Percentiles rank a stretch among this genome's conserved stretches.
phyloP scores from a whole-genome alignment of 2,113 vertebrate species.

The Peromyscus polionotus region DNA sequence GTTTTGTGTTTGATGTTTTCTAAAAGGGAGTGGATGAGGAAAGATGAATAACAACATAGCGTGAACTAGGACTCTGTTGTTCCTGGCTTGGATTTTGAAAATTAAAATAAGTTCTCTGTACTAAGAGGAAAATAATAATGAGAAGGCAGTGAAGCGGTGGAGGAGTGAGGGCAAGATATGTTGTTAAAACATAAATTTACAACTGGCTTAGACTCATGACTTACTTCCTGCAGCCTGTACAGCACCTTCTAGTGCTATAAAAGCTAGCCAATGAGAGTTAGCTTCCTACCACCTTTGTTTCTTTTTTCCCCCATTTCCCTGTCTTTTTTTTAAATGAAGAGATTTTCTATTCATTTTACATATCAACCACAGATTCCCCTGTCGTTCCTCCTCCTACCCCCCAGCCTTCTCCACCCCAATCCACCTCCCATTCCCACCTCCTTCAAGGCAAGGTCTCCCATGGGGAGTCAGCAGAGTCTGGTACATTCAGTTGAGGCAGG shows the following conservation, averaged over 20 bases:
- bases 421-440: no score
- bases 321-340: no score
- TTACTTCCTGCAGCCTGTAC: neutral
- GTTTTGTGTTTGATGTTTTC: neutral
- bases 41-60: neutral
- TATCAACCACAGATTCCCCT: no score
- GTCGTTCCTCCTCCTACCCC: no score
- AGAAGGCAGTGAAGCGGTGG: neutral
- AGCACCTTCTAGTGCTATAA: neutral
- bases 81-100: neutral
- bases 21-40: neutral
- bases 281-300: neutral
- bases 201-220: neutral
- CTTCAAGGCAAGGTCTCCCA: no score
- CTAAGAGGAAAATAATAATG: neutral
- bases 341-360: no score
- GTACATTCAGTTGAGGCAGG: no score
- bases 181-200: neutral
- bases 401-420: no score
- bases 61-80: neutral
- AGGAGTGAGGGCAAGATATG: neutral
- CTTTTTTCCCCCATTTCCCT: neutral
- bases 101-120: neutral
- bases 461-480: no score
- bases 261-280: neutral